Base-by-base conservation (phyloP, 2,888 invertebrate species). In the Sycophila texana region DNA sequence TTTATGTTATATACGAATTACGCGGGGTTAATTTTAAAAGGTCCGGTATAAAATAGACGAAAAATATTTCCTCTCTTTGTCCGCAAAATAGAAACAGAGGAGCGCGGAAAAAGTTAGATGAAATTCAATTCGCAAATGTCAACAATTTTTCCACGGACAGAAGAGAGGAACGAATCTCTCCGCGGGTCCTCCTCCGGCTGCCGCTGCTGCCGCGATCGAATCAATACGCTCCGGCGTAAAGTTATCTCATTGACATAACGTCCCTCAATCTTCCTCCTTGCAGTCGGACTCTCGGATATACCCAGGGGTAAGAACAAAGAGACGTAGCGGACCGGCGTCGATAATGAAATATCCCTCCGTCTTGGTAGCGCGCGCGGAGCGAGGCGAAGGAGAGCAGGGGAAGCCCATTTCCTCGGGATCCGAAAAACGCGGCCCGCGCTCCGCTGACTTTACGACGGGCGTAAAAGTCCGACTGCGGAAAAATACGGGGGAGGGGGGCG, bases 201-300 rank as follows among this genome's bases (percentile, higher is more conserved):
- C 18, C 57, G 74, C n/a, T n/a, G n/a, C n/a, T n/a, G n/a, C n/a
- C 80, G 82, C 77, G 39, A 82, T 82, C 79, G 83, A 87, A 87
- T 87, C 85, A 84, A 87, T 86, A 87, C 83, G 82, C 39, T 39
- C 80, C 78, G 85, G 81, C 83, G 83, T 84, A 85, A 86, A 86
- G 84, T 86, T 86, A 85, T 86, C 86, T 84, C 87, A 85, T 86
- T 85, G 87, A 84, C 74, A 71, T 74, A 74, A 77, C 70, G 61
- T 14, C 30, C 58, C 55, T 47, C 61, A 26, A 63, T 71, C 65
- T 61, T 51, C 22, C 16, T 60, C 68, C 5, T 16, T 4, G n/a
- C 10, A 60, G 22, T 49, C 22, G 18, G 51, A 20, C 61, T 4
- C 61, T 12, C 61, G 13, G 30, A 26, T 51, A 22, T 66, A 16